phyloP scores from a whole-genome alignment of 2,797 vertebrate species.

The Pteropus rufus region DNA sequence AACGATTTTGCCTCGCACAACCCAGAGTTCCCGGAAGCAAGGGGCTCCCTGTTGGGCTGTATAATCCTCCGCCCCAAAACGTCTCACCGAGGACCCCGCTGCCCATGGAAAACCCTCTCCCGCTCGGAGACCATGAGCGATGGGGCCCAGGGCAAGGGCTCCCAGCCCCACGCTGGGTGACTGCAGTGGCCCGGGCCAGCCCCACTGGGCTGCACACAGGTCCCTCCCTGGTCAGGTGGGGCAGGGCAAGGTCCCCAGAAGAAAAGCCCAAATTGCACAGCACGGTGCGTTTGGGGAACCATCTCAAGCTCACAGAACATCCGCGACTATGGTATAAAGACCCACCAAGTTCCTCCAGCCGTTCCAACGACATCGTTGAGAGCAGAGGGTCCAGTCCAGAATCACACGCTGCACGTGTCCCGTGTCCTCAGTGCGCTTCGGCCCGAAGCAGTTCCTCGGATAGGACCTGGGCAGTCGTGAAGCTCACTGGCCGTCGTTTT shows the following conservation, averaged over 20 bases:
- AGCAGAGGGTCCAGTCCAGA: neutral
- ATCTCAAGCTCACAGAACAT: neutral
- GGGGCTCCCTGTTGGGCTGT: neutral
- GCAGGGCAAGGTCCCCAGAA: neutral
- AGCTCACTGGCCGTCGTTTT: too few species aligned
- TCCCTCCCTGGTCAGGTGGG: neutral
- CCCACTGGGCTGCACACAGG: neutral
- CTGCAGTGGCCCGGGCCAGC: neutral
- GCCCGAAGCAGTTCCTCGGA: neutral
- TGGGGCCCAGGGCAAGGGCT: neutral
- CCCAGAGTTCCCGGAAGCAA: constrained; percentile 11
- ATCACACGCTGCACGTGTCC: rapidly evolving
- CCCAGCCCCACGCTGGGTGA: neutral
- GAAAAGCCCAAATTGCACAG: neutral
- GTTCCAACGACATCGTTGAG: rapidly evolving
- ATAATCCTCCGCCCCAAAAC: neutral
- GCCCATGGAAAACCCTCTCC: neutral
- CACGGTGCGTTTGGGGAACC: neutral
- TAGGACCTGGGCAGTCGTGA: neutral
- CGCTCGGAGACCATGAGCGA: neutral
- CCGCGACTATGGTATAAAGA: neutral
- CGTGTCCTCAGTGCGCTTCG: neutral
- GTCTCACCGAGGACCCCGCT: neutral
- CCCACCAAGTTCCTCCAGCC: neutral
- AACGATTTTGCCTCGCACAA: neutral